Base-by-base conservation (phyloP, 92 coral and sea anemone species). In the Epizoanthus ramosus region DNA sequence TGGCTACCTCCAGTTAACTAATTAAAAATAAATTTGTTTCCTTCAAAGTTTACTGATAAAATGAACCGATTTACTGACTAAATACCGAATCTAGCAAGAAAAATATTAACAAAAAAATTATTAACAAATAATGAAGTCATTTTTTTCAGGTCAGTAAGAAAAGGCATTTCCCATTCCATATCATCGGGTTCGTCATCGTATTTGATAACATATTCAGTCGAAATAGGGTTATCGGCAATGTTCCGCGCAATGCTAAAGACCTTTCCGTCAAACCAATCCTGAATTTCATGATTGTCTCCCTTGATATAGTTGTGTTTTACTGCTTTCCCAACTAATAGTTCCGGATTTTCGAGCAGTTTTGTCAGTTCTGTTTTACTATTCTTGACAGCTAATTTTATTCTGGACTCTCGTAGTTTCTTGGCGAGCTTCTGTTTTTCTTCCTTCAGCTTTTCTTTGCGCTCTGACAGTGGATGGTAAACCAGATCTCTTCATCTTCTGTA, bases 341-440 rank as follows among this genome's bases (percentile, higher is more conserved):
- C 37, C 33, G 86, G 86, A 72, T 54, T 70, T 71, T 71, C 86
- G 57, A 35, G 80, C 50, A 83, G 57, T 67, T 83, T 75, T 74
- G 70, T 76, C 31, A 83, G 86, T 57, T 53, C 65, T 57, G 17
- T 16, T 71, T 60, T 80, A 60, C 80, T 83, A 52, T 74, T 33
- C n/a, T 74, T 5, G 53, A 69, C 54, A 60, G 68, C 17, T 1
- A 81, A 31, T 74, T 81, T 81, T 81, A 15, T 35, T 50, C 66
- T 56, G 14, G 85, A 45, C 21, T 80, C 85, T 80, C 85, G 63
- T 39, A 80, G 60, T 64, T 52, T 70, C 70, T 69, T 69, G 24
- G 85, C 69, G 67, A 69, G 79, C 70, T 81, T 81, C 54, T 74
- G 74, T 68, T 81, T 81, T 53, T 81, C 85, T 81, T 81, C 67